These are phyloP conservation scores for Heteromyza rotundicornis DNA, from an alignment of 2,888 invertebrate genomes.

Conservation along the genomic window DNA sequence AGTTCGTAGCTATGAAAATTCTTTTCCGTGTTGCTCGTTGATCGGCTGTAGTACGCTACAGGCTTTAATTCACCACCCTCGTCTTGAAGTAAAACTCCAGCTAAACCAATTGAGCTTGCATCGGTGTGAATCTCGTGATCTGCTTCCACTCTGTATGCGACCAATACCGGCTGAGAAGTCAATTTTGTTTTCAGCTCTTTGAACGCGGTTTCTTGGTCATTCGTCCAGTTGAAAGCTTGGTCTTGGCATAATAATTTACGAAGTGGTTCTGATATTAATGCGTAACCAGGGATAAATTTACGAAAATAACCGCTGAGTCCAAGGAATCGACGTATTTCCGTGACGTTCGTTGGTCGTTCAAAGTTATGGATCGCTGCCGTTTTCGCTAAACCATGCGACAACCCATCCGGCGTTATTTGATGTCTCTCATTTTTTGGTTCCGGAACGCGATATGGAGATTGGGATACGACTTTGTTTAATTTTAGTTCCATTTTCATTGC, in stretches of 20 bases:
- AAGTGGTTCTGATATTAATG: slow-evolving; percentile 23
- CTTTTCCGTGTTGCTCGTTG: slow-evolving; percentile 12
- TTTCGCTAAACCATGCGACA: slow-evolving; percentile 23
- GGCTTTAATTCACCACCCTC: slow-evolving; percentile 16
- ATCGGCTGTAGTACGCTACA: slow-evolving; percentile 17
- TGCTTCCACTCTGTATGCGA: slow-evolving; percentile 17
- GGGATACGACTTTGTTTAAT: background rate
- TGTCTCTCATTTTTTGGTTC: slow-evolving; percentile 16
- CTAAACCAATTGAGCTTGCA: slow-evolving; percentile 7
- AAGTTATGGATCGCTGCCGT: slow-evolving; percentile 22
- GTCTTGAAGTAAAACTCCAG: slow-evolving; percentile 9
- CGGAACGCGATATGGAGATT: slow-evolving; percentile 15
- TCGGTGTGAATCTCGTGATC: slow-evolving; percentile 21
- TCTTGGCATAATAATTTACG: slow-evolving; percentile 17
- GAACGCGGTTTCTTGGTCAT: slow-evolving; percentile 16
- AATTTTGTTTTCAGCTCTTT: slow-evolving; percentile 10
- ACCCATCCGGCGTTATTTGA: slow-evolving; percentile 12
- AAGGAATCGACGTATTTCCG: slow-evolving; percentile 24
- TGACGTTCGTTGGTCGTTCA: slow-evolving; percentile 19
- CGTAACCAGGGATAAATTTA: slow-evolving; percentile 22
- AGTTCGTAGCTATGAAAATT: slow-evolving; percentile 51
- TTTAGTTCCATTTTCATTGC: slow-evolving; percentile 12
- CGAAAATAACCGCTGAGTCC: slow-evolving; percentile 28
- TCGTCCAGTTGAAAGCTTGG: slow-evolving; percentile 8
- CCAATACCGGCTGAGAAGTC: slow-evolving; percentile 13